Base-by-base conservation (phyloP, 2,888 invertebrate species). In the Teleogryllus oceanicus region DNA sequence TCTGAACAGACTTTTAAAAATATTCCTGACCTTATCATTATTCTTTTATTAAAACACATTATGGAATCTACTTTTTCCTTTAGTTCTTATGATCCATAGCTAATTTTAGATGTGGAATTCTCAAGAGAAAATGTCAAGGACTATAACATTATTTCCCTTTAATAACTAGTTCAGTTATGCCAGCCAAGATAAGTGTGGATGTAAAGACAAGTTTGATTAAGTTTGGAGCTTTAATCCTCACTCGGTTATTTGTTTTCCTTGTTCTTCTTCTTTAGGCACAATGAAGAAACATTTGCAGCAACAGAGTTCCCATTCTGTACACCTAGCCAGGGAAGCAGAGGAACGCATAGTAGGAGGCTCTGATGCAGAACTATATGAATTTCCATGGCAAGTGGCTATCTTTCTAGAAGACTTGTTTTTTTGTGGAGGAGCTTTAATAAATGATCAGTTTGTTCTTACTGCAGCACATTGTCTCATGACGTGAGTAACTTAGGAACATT, bases 381-480 rank as follows among this genome's bases (percentile, higher is more conserved):
- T 87, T 80, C 86, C 87, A 1, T 87, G 87, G 86, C 85, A 85
- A 78, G 86, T 85, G 10, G 86, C 86, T 75, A 85, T 87, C 78
- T 85, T 85, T 21, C 83, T 86, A 79, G 83, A 84, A 37, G 85
- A 85, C n/a, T 84, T 85, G 77, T 87, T 86, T 83, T 86, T 87
- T 82, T 87, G 87, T 82, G 87, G 87, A 2, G 87, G 86, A 20
- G 86, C 86, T 5, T 84, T 87, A 20, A 85, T 87, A 79, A 84
- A 84, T 51, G 85, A 85, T 62, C 82, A 83, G 5, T 84, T 84
- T 49, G 85, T 87, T 50, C 82, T 87, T 11, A 86, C 87, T 8
- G 87, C 87, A n/a, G 86, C 87, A 8, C 87, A 87, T 81, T 87
- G 87, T 80, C 83, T 87, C 37, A 83, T 86, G 82, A 85, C 86